These are phyloP conservation scores for Argyresthia goedartella DNA, from an alignment of 2,888 invertebrate genomes.

Conservation along the genomic window DNA sequence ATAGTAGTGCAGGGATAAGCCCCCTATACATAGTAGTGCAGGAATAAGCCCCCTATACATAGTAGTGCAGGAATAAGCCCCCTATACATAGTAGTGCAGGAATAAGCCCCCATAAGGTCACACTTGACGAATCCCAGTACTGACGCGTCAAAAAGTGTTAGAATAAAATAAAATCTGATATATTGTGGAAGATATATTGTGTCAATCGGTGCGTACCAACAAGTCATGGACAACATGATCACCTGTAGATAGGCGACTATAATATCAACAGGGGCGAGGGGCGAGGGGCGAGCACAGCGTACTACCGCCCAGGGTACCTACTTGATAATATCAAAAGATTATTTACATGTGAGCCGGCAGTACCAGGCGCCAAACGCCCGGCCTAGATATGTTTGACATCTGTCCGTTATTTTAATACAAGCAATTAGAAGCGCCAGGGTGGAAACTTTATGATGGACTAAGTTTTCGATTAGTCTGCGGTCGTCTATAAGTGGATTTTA, in stretches of 20 bases:
- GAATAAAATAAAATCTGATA: too few species aligned
- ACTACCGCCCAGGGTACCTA: constrained; percentile 42
- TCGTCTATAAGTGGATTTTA: constrained; percentile 65
- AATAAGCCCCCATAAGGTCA: too few species aligned
- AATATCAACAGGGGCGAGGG: not conserved
- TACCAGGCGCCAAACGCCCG: constrained; percentile 54
- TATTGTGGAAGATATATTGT: too few species aligned
- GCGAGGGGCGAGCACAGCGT: constrained; percentile 7
- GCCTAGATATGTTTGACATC: constrained; percentile 69
- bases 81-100: too few species aligned
- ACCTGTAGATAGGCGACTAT: not conserved
- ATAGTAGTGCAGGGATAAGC: too few species aligned
- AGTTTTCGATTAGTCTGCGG: constrained; percentile 66
- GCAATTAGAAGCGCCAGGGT: constrained; percentile 60
- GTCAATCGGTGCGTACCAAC: too few species aligned
- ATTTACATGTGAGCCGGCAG: constrained; percentile 64
- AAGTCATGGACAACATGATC: too few species aligned
- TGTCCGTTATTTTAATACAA: constrained; percentile 69
- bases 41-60: too few species aligned
- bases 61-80: too few species aligned
- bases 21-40: too few species aligned
- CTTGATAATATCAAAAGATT: constrained; percentile 70
- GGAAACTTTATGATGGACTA: constrained; percentile 32
- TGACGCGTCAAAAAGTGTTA: too few species aligned
- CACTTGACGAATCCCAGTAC: too few species aligned